These are phyloP conservation scores for Drosophila ficusphila DNA, from an alignment of 1,140 invertebrate species.

Conservation along the genomic window DNA sequence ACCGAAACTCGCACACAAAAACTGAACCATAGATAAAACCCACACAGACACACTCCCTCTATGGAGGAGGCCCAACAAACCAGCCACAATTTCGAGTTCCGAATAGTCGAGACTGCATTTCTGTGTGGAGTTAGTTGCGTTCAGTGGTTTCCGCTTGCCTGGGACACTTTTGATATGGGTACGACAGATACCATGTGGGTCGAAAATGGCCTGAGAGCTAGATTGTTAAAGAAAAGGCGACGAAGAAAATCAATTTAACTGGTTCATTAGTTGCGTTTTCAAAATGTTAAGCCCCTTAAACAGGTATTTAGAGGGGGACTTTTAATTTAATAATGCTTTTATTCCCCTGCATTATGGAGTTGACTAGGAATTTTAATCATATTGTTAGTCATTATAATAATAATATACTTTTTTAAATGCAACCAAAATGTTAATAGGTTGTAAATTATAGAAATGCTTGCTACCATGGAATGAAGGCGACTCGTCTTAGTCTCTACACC, in stretches of 20 bases:
- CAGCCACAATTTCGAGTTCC: conserved; percentile 12
- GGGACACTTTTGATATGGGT: conserved; percentile 43
- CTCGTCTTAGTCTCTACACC: too few species aligned
- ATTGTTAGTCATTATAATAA: not conserved
- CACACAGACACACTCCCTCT: not conserved
- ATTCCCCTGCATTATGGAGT: not conserved
- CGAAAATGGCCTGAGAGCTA: conserved; percentile 20
- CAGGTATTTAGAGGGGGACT: conserved; percentile 10
- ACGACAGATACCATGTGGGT: conserved; percentile 48
- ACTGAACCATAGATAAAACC: conserved; percentile 38
- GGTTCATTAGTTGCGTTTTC: conserved; percentile 20
- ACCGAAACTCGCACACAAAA: conserved; percentile 53
- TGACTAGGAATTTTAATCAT: not conserved
- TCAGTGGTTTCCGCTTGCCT: conserved; percentile 33
- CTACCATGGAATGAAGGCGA: too few species aligned
- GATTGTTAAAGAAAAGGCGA: conserved; percentile 25
- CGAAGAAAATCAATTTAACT: conserved; percentile 33
- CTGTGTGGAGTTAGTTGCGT: conserved; percentile 24
- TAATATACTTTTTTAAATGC: too few species aligned
- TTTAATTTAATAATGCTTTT: not conserved
- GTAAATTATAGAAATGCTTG: too few species aligned
- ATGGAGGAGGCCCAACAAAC: conserved; percentile 2
- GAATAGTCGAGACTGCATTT: conserved; percentile 29
- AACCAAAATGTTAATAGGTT: too few species aligned
- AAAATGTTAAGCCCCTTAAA: conserved; percentile 15